phyloP scores from a whole-genome alignment of 2,797 vertebrate genomes.

The Cephalopachus bancanus region DNA sequence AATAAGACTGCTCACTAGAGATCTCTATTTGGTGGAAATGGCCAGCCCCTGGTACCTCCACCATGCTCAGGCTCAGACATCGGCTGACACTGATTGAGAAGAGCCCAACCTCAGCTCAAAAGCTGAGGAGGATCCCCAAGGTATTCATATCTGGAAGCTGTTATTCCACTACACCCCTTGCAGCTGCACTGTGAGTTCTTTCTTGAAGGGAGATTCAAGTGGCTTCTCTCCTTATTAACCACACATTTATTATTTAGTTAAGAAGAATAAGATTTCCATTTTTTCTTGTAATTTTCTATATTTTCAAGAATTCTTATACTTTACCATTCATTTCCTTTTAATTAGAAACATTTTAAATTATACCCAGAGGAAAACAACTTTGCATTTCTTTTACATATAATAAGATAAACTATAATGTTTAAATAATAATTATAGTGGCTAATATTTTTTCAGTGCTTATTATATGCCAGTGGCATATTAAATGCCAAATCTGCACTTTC shows the following conservation, averaged over 20 bases:
- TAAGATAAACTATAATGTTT: background rate
- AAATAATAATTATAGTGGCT: background rate
- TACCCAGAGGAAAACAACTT: background rate
- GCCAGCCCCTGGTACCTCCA: background rate
- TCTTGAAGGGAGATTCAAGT: background rate
- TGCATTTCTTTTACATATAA: background rate
- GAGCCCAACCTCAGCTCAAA: background rate
- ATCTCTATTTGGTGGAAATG: background rate
- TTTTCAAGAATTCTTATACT: conserved; percentile 54
- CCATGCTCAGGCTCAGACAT: rapidly evolving
- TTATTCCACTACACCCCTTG: background rate
- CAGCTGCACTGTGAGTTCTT: background rate
- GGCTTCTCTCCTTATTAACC: background rate
- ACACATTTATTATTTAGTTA: background rate
- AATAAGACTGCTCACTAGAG: background rate
- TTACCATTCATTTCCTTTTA: background rate
- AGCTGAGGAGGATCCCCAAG: background rate
- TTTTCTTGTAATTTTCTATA: background rate
- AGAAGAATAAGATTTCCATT: background rate
- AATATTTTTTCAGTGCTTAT: conserved; percentile 4
- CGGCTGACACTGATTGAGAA: background rate
- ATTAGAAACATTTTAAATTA: conserved; percentile 20
- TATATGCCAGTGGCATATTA: background rate
- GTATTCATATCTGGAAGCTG: background rate
- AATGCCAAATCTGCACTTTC: conserved; percentile 25